Evolutionary conservation across 2,797 vertebrate species (phyloP).

Genomic region (Eulemur albifrons): DNA sequence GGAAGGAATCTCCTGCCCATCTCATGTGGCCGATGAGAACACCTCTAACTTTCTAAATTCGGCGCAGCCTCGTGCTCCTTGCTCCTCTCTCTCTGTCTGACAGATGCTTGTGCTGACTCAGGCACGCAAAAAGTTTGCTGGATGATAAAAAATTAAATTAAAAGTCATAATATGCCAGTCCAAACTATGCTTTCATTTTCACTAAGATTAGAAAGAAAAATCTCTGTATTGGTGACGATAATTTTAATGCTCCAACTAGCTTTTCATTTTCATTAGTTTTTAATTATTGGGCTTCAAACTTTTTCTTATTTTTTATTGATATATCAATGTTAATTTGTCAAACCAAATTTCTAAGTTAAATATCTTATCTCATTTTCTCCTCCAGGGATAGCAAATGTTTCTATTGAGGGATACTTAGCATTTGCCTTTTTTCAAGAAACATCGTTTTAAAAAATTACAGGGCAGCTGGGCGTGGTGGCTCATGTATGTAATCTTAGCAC

Average conservation of each 20-base stretch:
- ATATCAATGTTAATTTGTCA: neutral
- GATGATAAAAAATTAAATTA: neutral
- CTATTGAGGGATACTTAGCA: neutral
- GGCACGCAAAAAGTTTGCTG: constrained; percentile 61
- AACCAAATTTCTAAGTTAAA: neutral
- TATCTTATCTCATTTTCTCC: neutral
- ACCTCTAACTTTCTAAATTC: constrained; percentile 89
- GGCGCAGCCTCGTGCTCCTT: constrained; percentile 69
- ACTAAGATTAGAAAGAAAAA: neutral
- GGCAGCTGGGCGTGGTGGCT: too few species aligned
- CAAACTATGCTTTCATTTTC: neutral
- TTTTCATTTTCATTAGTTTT: neutral
- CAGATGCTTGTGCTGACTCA: constrained; percentile 22
- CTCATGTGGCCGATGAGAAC: constrained; percentile 86
- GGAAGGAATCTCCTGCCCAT: constrained; percentile 88
- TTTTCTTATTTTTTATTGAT: neutral
- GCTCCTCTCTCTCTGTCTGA: neutral
- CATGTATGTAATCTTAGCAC: too few species aligned
- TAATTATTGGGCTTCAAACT: neutral
- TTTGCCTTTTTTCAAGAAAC: neutral
- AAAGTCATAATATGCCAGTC: neutral
- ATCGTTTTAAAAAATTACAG: neutral
- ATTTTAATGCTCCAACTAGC: neutral
- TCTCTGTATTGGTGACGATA: neutral
- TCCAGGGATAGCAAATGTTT: neutral